Percentiles rank a stretch among this genome's conserved stretches.
Evolutionary conservation across 2,113 vertebrate genomes (phyloP).

Genomic region (Xiphophorus couchianus): DNA sequence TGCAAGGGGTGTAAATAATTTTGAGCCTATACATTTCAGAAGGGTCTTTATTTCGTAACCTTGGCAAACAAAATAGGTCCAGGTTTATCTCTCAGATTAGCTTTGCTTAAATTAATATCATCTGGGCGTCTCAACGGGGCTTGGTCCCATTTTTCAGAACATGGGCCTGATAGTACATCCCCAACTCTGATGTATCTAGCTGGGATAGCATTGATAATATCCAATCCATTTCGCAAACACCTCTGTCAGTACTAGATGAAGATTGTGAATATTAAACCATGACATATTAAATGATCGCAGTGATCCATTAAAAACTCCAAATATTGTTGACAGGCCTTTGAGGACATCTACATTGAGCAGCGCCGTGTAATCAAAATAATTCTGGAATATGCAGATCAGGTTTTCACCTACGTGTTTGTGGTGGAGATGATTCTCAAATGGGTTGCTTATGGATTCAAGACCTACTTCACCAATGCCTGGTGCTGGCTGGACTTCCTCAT

Average conservation of each 20-base stretch:
- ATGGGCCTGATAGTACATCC: too few species aligned
- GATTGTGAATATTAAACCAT: background rate
- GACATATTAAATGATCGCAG: background rate
- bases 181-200: too few species aligned
- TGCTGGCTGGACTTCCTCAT: slow-evolving; percentile 98
- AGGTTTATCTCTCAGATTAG: too few species aligned
- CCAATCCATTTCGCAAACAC: too few species aligned
- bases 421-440: slow-evolving; percentile 98
- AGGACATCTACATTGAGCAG: slow-evolving; percentile 93
- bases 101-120: background rate
- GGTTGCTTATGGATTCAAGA: slow-evolving; percentile 92
- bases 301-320: background rate
- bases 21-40: too few species aligned
- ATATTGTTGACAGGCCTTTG: slow-evolving; percentile 85
- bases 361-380: slow-evolving; percentile 85
- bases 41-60: too few species aligned
- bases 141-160: too few species aligned
- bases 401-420: slow-evolving; percentile 94
- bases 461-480: slow-evolving; percentile 97
- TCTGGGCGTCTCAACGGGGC: background rate
- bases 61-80: too few species aligned
- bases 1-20: too few species aligned
- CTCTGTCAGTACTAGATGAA: too few species aligned
- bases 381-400: slow-evolving; percentile 91
- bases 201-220: background rate